Evolutionary conservation across 2,888 invertebrate species (phyloP), one percentile per base, ranked within the genome.

Genomic region (Chironomus tentans): DNA sequence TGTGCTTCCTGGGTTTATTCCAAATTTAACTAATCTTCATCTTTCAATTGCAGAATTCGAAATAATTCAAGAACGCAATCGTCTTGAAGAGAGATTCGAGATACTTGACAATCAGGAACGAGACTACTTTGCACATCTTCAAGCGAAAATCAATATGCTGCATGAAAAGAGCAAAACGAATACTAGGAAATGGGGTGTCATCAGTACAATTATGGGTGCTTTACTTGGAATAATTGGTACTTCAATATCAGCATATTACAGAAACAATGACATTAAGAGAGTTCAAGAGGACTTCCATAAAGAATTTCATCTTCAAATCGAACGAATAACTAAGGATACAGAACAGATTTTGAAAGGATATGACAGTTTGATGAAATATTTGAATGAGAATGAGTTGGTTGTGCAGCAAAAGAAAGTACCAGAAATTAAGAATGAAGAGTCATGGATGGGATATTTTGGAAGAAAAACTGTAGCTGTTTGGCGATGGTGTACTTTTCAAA

Each of bases 121-220:
- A 47, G 74, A 74, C 5, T 13, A 46, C 2, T 74, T 74, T 62
- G 15, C 68, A 7, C 74, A 74, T 65, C 48, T 74, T 46, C 74
- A 74, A 18, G 21, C 68, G 13, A 65, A 48, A 46, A 74, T 74
- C 15, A 74, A 74, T 65, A 74, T 74, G 18, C 48, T 74, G 13
- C 74, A 74, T 48, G 74, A 74, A 13, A 74, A 61, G 21, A 46
- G 46, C 5, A 13, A 48, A 47, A 74, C 74, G 0, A 65, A 74
- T 47, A 74, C 74, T 4, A 28, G 68, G n/a, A 65, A 74, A 48
- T 74, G 74, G 74, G 74, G 74, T 3, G 68, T 74, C 4, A 74
- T 74, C 10, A 28, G 68, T 12, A 68, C 74, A 10, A 46, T 74
- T 6, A 22, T 74, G n/a, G 74, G 74, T 18, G 68, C 74, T 3